Conservation (phyloP, 1,140 invertebrate species). For the Psilanteris sp. region DNA sequence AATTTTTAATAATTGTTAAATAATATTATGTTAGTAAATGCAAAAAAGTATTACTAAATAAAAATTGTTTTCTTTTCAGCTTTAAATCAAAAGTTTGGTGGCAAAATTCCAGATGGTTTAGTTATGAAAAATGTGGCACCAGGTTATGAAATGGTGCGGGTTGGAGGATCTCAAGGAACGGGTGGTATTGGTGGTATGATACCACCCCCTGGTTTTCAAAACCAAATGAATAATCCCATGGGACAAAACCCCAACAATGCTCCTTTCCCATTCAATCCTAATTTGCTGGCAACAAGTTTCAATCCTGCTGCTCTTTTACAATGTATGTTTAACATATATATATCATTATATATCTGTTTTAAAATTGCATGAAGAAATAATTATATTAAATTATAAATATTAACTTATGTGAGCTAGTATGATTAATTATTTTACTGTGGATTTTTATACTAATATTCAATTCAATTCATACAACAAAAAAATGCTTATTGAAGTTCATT, state of each 20-base stretch:
- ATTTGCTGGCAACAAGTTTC: constrained; percentile 73
- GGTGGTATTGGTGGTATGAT: constrained; percentile 17
- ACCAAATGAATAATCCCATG: constrained; percentile 69
- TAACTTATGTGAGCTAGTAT: too few species aligned
- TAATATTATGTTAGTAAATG: neutral
- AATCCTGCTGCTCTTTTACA: constrained; percentile 87
- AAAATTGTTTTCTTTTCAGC: constrained; percentile 38
- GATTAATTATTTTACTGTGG: too few species aligned
- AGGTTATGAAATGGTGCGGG: constrained; percentile 79
- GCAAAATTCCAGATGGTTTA: constrained; percentile 79
- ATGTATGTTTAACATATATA: constrained; percentile 50
- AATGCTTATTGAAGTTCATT: too few species aligned
- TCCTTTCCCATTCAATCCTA: constrained; percentile 40
- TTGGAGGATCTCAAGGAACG: constrained; percentile 72
- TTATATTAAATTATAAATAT: too few species aligned
- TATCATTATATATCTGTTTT: too few species aligned
- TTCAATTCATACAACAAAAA: too few species aligned
- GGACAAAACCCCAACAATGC: constrained; percentile 39
- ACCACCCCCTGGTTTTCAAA: constrained; percentile 65
- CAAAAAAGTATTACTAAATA: neutral
- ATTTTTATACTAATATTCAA: too few species aligned
- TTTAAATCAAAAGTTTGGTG: constrained; percentile 70
- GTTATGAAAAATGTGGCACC: constrained; percentile 79
- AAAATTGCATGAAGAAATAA: too few species aligned
- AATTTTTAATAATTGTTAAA: too few species aligned